phyloP scores from a whole-genome alignment of 2,797 vertebrate genomes.

The Cuniculus paca region DNA sequence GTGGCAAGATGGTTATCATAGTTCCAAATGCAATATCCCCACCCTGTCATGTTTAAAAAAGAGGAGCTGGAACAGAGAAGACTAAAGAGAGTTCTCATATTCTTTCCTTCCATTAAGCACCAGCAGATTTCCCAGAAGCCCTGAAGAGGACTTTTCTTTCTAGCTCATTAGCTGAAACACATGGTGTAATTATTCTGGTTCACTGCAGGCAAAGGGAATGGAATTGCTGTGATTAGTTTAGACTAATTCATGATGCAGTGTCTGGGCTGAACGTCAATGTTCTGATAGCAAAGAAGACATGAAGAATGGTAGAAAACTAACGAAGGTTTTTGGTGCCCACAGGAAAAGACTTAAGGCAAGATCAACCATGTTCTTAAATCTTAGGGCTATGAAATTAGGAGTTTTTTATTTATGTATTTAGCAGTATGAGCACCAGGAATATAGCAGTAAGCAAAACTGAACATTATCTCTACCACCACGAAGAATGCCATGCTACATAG shows the following conservation, averaged over 20 bases:
- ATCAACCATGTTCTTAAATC: neutral
- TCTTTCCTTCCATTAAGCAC: neutral
- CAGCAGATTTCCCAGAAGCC: neutral
- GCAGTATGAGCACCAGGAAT: neutral
- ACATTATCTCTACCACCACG: neutral
- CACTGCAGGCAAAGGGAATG: neutral
- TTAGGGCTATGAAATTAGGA: neutral
- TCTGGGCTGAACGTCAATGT: neutral
- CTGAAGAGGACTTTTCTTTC: neutral
- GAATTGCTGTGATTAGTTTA: neutral
- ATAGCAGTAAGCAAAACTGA: neutral
- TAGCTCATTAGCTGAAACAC: constrained; percentile 34
- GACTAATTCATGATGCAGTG: neutral
- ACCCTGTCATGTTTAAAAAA: neutral
- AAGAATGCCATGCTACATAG: neutral
- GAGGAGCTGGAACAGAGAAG: neutral
- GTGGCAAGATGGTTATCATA: neutral
- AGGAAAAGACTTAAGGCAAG: neutral
- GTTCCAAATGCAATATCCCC: neutral
- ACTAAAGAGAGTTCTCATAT: neutral
- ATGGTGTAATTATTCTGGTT: neutral
- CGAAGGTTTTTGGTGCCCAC: neutral
- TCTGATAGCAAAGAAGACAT: neutral
- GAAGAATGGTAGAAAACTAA: neutral
- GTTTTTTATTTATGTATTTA: neutral